Percentiles rank a stretch among this genome's conserved stretches.
These are phyloP conservation scores for Drosophila sechellia DNA, from an alignment of 1,140 invertebrate species.

Conservation along the genomic window DNA sequence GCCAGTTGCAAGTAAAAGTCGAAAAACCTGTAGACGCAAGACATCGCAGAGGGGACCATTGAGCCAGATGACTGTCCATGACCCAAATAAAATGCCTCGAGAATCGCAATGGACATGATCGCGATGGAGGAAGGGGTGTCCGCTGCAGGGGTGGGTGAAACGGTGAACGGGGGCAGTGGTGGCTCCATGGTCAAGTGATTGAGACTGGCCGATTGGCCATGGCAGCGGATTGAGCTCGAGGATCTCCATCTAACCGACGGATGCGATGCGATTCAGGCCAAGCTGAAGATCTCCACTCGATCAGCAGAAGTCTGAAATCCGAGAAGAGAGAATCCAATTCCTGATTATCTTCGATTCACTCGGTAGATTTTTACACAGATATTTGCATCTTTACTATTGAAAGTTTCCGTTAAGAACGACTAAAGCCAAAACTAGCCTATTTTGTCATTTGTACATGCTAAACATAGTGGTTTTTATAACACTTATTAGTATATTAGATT, in stretches of 20 bases:
- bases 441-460: no score
- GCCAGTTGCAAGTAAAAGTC: conserved; percentile 76
- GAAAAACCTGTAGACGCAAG: conserved; percentile 71
- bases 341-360: neutral
- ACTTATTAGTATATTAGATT: no score
- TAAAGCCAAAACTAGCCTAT: no score
- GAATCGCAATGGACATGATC: conserved; percentile 55
- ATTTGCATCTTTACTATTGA: no score
- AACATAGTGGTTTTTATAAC: no score
- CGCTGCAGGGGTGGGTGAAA: no score
- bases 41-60: conserved; percentile 14
- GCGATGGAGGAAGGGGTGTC: neutral
- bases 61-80: conserved; percentile 71
- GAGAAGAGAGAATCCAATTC: conserved; percentile 14
- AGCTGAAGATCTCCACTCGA: conserved; percentile 30
- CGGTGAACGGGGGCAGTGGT: neutral
- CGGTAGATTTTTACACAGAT: neutral
- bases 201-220: conserved; percentile 24
- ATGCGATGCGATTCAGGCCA: conserved; percentile 31
- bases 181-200: conserved; percentile 36
- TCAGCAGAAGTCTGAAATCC: conserved; percentile 4
- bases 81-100: conserved; percentile 75
- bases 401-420: no score
- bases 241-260: conserved; percentile 21
- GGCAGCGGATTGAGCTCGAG: conserved; percentile 26